A percentile compares a stretch with the other conserved stretches of the same genome.
These are phyloP conservation scores for Amblyteles armatorius DNA, from an alignment of 2,888 invertebrate genomes.

Conservation along the genomic window DNA sequence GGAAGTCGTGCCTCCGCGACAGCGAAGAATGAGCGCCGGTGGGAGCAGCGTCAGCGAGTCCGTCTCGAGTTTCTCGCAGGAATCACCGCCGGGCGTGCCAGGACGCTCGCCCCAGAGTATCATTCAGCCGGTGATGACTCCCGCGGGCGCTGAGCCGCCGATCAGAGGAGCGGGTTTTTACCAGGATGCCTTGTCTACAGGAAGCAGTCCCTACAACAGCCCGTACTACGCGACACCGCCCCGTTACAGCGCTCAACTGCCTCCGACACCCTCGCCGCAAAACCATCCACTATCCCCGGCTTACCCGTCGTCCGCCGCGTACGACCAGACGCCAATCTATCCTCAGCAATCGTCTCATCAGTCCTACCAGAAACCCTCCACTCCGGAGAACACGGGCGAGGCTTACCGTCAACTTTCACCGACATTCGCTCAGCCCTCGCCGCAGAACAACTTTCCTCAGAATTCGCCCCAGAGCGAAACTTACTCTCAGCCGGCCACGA, in stretches of 20 bases:
- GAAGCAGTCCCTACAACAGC: conserved; percentile 93
- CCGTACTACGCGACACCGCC: conserved; percentile 83
- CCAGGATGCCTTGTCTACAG: conserved; percentile 94
- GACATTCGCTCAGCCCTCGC: conserved; percentile 68
- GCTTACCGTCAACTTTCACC: conserved; percentile 64
- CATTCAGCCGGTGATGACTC: conserved; percentile 79
- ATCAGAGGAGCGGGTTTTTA: conserved; percentile 94
- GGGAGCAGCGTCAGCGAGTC: conserved; percentile 82
- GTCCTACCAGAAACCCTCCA: conserved; percentile 78
- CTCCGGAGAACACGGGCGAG: conserved; percentile 75
- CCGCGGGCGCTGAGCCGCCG: conserved; percentile 91
- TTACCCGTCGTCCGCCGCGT: conserved; percentile 86
- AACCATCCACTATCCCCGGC: conserved; percentile 87
- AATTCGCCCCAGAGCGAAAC: conserved; percentile 75
- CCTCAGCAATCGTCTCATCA: conserved; percentile 78
- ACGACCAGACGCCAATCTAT: conserved; percentile 80
- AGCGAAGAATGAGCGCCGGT: conserved; percentile 83
- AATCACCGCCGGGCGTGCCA: conserved; percentile 88
- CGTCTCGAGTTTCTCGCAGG: conserved; percentile 82
- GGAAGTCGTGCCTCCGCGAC: conserved; percentile 84
- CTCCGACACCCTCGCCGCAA: conserved; percentile 87
- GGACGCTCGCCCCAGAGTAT: conserved; percentile 80
- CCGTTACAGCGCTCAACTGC: conserved; percentile 91
- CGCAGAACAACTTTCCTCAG: conserved; percentile 70
- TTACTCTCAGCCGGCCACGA: conserved; percentile 80